A percentile compares a stretch with the other conserved stretches of the same genome.
phyloP scores from a whole-genome alignment of 2,888 invertebrate genomes.

The Hemistola chrysoprasaria region DNA sequence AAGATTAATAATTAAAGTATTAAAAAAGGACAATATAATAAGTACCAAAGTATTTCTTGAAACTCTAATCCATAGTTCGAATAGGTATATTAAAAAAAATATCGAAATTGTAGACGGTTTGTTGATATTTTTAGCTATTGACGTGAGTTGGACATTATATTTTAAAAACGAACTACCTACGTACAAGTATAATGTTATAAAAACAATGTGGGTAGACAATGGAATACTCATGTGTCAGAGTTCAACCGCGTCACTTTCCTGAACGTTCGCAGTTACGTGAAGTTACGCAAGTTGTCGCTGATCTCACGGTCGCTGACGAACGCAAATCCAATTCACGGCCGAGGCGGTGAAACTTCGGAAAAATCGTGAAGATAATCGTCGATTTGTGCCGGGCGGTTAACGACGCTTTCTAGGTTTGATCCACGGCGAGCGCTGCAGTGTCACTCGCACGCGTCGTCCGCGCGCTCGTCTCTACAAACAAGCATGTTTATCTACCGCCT shows the following conservation, averaged over 20 bases:
- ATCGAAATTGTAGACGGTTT: too few species aligned
- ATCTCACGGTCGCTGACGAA: slow-evolving; percentile 45
- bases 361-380: slow-evolving; percentile 61
- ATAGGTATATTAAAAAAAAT: too few species aligned
- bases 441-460: slow-evolving; percentile 45
- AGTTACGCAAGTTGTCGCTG: slow-evolving; percentile 57
- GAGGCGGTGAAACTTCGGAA: slow-evolving; percentile 54
- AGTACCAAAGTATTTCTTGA: too few species aligned
- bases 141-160: too few species aligned
- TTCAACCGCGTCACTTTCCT: slow-evolving; percentile 16
- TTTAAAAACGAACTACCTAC: too few species aligned
- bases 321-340: slow-evolving; percentile 54
- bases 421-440: slow-evolving; percentile 43
- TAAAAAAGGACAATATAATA: too few species aligned
- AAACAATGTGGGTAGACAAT: slow-evolving; percentile 9
- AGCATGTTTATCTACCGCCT: slow-evolving; percentile 46
- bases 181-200: too few species aligned
- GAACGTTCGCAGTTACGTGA: slow-evolving; percentile 20
- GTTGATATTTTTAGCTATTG: too few species aligned
- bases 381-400: slow-evolving; percentile 52
- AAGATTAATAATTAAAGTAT: too few species aligned
- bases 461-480: slow-evolving; percentile 49
- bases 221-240: slow-evolving; percentile 14
- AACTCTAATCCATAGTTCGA: too few species aligned
- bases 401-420: slow-evolving; percentile 63